Percentiles rank a stretch among this genome's conserved stretches.
Conservation (phyloP, 2,888 invertebrate genomes). For the Elysia crispata region DNA sequence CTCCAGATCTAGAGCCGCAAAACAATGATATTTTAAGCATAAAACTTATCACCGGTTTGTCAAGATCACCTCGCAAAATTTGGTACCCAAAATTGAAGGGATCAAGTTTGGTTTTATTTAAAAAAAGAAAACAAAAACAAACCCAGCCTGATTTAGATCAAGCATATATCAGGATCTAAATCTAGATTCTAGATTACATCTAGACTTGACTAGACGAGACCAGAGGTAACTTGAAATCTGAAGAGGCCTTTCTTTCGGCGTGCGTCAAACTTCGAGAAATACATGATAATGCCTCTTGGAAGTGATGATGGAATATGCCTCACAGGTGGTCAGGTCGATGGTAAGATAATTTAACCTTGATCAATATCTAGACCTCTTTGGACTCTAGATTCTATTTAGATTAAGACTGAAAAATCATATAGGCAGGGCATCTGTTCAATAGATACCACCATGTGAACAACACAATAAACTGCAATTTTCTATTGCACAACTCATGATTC, state of each 20-base stretch:
- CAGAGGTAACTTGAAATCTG: neutral
- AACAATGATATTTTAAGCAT: no score
- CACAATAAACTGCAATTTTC: no score
- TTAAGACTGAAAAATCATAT: no score
- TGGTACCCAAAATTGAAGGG: neutral
- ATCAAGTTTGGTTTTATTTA: neutral
- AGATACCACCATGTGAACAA: no score
- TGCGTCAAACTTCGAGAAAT: neutral
- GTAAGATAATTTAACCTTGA: slow-evolving; percentile 57
- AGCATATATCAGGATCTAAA: neutral
- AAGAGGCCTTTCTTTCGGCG: neutral
- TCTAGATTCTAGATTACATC: neutral
- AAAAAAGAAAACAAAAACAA: neutral
- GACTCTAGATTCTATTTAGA: neutral
- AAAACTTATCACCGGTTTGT: neutral
- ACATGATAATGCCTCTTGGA: slow-evolving; percentile 68
- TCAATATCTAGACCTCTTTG: neutral
- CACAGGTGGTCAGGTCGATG: slow-evolving; percentile 74
- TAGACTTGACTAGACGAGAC: neutral
- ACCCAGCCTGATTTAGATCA: no score
- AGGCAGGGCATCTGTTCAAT: no score
- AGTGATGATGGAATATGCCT: slow-evolving; percentile 63
- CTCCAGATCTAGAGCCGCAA: no score
- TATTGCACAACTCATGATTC: no score
- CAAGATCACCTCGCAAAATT: neutral